These are phyloP conservation scores for Lepus europaeus DNA, from an alignment of 2,113 vertebrate species.

Conservation along the genomic window DNA sequence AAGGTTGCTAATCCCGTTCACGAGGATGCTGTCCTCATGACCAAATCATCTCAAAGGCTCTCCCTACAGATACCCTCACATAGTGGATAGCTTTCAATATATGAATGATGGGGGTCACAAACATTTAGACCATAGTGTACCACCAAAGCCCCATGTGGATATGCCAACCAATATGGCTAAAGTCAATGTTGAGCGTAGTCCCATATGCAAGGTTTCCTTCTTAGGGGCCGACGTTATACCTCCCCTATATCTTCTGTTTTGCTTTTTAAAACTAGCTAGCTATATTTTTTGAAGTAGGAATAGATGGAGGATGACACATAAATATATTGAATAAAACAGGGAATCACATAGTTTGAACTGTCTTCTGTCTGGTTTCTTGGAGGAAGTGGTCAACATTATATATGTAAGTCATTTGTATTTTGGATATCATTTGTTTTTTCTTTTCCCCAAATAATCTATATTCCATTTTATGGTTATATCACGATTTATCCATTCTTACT, in stretches of 20 bases:
- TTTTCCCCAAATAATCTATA: too few relatives aligned
- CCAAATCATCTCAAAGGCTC: not conserved
- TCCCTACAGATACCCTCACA: not conserved
- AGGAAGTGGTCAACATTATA: too few relatives aligned
- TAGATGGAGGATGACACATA: not conserved
- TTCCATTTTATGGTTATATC: too few relatives aligned
- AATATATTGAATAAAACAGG: not conserved
- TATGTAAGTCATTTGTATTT: too few relatives aligned
- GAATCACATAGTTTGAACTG: not conserved
- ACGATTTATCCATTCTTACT: not conserved
- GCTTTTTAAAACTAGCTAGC: not conserved
- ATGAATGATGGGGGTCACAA: not conserved
- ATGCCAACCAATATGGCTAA: not conserved
- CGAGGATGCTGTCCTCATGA: not conserved
- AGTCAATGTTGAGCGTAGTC: not conserved
- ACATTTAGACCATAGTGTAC: not conserved
- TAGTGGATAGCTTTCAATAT: not conserved
- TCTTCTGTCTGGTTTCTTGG: too few relatives aligned
- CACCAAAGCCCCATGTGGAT: not conserved
- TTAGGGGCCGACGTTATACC: not conserved
- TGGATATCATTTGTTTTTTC: too few relatives aligned
- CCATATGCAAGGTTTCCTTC: not conserved
- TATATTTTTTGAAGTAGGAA: constrained; percentile 46
- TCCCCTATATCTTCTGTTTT: not conserved
- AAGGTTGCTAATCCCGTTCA: not conserved